Base-by-base conservation (phyloP, 2,797 vertebrate species). In the Manis javanica region DNA sequence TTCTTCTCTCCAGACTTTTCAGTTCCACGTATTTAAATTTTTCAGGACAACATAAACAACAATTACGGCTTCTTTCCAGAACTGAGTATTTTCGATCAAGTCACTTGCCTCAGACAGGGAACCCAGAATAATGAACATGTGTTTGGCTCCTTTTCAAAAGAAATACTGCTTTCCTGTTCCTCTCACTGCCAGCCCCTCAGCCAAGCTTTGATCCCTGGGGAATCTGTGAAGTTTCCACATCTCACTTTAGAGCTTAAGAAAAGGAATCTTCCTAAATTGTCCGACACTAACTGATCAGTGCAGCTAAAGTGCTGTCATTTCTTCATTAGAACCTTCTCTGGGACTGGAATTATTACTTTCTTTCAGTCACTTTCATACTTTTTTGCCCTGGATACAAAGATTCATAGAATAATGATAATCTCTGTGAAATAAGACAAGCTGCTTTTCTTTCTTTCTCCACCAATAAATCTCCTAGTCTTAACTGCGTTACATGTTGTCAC, bases 91-190 rank as follows among this genome's bases (percentile, higher is more conserved):
- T 92, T 85, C 59, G 75, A 18, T 63, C 64, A 86, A 87, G 42
- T 91, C 18, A 16, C 59, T 97, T 83, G 83, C 71, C 81, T 94
- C 61, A 66, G 82, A 85, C 77, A 55, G 51, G 63, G 34, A 96
- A 87, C 63, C 64, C 29, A 87, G 88, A 92, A 94, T 88, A 96
- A 96, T 84, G 78, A 79, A 85, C 26, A 78, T 79, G 63, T 77
- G 69, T 93, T 87, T 95, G 93, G 87, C 96, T 88, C 21, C n/a
- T 59, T 90, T 91, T 97, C 93, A 95, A 97, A 95, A 97, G 92
- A 90, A 97, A 93, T 53, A 86, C 3, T 66, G 9, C 78, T 88
- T 89, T 87, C 63, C 90, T 31, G 24, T 78, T 82, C 90, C 77
- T 82, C 57, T 83, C 66, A 19, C 16, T 82, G 91, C 63, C 85